Evolutionary conservation across 2,797 vertebrate genomes (phyloP).

Genomic region (Cheirogaleus major): DNA sequence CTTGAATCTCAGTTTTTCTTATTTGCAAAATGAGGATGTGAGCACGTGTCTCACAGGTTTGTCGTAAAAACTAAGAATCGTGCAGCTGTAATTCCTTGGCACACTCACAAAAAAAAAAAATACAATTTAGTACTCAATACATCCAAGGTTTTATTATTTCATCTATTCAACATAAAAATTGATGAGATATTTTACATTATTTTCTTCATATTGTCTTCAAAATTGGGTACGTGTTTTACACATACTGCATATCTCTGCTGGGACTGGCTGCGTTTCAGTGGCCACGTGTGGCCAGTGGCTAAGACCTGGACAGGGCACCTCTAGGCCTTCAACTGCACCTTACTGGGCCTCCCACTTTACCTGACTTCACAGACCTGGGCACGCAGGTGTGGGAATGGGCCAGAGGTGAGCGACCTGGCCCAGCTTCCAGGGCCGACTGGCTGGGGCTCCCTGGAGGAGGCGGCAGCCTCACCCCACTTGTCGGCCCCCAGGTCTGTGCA

Average conservation of each 20-base stretch:
- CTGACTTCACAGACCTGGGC: background rate
- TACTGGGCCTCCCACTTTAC: background rate
- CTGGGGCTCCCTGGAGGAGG: background rate
- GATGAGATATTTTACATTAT: background rate
- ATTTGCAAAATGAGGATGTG: background rate
- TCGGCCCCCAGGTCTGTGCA: conserved; percentile 86
- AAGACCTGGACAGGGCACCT: too few relatives aligned
- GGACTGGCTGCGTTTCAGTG: background rate
- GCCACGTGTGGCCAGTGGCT: background rate
- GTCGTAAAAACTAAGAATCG: background rate
- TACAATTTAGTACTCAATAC: background rate
- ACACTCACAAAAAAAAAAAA: background rate
- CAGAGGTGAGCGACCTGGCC: background rate
- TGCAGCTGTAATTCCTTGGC: background rate
- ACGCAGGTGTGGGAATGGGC: background rate
- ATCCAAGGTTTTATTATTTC: background rate
- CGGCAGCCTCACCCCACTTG: background rate
- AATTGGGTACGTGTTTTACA: background rate
- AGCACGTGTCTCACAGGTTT: background rate
- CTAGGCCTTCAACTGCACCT: background rate
- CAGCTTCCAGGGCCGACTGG: background rate
- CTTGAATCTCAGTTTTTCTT: background rate
- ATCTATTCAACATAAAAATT: background rate
- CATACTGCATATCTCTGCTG: background rate
- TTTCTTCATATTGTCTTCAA: background rate